phyloP scores from a whole-genome alignment of 2,797 vertebrate species.

The Acridotheres tristis region DNA sequence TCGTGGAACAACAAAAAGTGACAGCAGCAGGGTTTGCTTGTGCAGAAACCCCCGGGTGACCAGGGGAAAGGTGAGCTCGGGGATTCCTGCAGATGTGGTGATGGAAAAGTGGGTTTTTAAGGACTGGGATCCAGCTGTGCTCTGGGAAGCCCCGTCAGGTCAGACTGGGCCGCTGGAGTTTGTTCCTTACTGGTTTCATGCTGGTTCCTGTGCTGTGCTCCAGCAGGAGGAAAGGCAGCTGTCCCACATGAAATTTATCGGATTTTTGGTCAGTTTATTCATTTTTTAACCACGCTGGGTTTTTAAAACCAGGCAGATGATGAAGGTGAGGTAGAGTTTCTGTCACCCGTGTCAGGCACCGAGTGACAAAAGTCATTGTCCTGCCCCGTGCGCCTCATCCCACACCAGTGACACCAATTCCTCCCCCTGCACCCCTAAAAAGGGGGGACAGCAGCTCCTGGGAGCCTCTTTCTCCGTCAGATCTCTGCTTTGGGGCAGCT shows the following conservation, averaged over 20 bases:
- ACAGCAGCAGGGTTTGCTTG: neutral
- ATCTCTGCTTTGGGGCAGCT: neutral
- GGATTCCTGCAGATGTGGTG: fast-evolving
- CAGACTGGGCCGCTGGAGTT: neutral
- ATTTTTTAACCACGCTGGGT: neutral
- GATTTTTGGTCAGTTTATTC: neutral
- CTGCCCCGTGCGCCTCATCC: neutral
- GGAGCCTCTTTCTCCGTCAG: neutral
- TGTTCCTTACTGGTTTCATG: neutral
- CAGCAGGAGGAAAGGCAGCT: neutral
- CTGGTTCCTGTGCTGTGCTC: neutral
- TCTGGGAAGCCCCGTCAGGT: neutral
- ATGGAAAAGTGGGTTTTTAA: neutral
- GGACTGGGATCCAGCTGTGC: neutral
- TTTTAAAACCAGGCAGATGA: neutral
- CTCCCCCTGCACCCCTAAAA: neutral
- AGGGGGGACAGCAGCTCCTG: neutral
- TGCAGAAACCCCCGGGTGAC: neutral
- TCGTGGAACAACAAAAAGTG: neutral
- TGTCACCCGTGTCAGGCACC: neutral
- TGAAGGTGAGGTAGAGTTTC: neutral
- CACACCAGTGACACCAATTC: fast-evolving
- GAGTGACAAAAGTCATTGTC: neutral
- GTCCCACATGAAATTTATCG: neutral
- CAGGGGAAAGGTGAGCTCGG: neutral